Evolutionary conservation across 2,113 vertebrate species (phyloP).

Genomic region (Lophochroa leadbeateri): DNA sequence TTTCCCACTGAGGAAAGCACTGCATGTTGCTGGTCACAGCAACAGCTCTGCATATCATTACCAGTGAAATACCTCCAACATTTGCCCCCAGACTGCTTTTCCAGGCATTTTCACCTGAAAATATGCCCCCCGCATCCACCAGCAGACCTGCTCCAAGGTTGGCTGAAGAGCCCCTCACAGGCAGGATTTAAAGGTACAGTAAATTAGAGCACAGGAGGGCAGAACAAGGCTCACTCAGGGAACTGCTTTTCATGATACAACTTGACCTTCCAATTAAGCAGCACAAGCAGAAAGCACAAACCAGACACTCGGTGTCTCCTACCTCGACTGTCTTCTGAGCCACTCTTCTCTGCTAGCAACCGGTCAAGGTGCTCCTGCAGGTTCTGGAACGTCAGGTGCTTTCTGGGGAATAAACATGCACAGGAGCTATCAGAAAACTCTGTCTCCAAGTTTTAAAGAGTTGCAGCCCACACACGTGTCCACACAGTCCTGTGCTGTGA

Average conservation of each 20-base stretch:
- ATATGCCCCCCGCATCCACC: neutral
- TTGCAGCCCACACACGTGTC: neutral
- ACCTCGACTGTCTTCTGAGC: constrained; percentile 82
- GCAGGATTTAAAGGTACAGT: neutral
- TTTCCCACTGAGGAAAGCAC: neutral
- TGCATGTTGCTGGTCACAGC: neutral
- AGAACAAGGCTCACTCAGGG: neutral
- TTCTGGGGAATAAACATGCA: constrained; percentile 74
- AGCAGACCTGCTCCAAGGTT: neutral
- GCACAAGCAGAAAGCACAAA: neutral
- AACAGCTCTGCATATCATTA: neutral
- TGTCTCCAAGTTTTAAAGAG: neutral
- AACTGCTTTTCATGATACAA: neutral
- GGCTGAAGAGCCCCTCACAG: neutral
- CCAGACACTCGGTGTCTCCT: neutral
- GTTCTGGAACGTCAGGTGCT: constrained; percentile 91
- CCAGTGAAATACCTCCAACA: neutral
- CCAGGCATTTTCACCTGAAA: neutral
- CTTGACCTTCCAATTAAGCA: neutral
- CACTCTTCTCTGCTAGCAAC: constrained; percentile 82
- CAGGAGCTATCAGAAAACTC: constrained; percentile 6
- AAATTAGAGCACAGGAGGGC: neutral
- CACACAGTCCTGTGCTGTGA: neutral
- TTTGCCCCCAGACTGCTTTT: neutral
- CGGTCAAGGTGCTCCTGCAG: constrained; percentile 87